These are phyloP conservation scores for Scolanthus callimorphus DNA, from an alignment of 92 coral and sea anemone genomes.

Conservation along the genomic window DNA sequence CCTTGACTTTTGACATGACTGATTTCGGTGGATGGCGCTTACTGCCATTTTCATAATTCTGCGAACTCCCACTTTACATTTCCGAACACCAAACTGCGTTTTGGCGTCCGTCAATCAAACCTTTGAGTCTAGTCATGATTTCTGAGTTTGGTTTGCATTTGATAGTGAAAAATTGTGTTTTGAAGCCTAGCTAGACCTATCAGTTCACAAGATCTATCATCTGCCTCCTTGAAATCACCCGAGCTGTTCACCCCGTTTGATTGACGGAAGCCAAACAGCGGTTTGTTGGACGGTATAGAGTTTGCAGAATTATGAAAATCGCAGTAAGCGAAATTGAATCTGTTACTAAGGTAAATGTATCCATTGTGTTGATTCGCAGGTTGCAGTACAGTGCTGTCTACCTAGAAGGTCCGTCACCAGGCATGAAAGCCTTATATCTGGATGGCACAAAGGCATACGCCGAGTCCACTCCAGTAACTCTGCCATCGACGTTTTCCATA, in stretches of 20 bases:
- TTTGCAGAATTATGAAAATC: no score
- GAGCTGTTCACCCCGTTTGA: background rate
- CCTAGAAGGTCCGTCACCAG: constrained; percentile 39
- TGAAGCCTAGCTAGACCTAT: background rate
- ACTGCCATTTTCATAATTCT: no score
- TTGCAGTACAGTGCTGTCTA: constrained; percentile 42
- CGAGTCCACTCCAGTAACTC: background rate
- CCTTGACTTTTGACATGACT: no score
- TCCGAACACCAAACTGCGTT: no score
- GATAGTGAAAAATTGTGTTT: no score
- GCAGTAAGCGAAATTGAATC: background rate
- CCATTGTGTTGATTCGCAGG: constrained; percentile 10
- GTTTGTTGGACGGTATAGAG: no score
- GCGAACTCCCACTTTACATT: no score
- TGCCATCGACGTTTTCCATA: constrained; percentile 23
- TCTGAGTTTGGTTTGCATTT: no score
- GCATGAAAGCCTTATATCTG: constrained; percentile 32
- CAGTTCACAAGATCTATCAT: background rate
- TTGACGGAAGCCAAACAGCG: no score
- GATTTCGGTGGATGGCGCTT: no score
- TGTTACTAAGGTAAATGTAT: background rate
- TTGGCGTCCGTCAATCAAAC: no score
- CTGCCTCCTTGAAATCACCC: background rate
- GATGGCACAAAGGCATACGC: constrained; percentile 43
- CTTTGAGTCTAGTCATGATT: no score